Evolutionary conservation across 2,888 invertebrate genomes (phyloP), one percentile per base, ranked within the genome.

Genomic region (Catocala fraxini): DNA sequence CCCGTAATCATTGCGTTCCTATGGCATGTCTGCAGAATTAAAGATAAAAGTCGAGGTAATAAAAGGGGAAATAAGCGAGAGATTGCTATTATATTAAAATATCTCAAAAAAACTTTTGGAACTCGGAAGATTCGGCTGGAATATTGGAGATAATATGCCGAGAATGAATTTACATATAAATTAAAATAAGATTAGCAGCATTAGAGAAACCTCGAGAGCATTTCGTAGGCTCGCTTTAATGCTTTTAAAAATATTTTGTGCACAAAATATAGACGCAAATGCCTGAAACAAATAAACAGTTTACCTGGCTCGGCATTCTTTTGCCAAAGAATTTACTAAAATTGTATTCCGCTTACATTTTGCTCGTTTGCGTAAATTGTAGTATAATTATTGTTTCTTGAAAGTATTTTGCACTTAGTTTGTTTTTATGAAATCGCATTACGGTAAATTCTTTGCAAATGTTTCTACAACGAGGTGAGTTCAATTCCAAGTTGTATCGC

Each of bases 401-500:
- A 47, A 55, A 66, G 43, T 47, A 43, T 60, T 55, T 60, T 25
- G 25, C 39, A 35, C 41, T 42, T 10, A 11, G 7, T 13, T 34
- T 12, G 13, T 59, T 48, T 49, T 46, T 41, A 72, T 65, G 61
- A 92, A 43, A 43, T 91, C 57, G 34, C 53, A 53, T 53, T 53
- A 53, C 35, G 33, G 41, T 25, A 59, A 56, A 52, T 62, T 65
- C 51, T 85, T 46, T 43, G 33, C 85, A 6, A 93, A 92, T 13
- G 89, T 92, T 53, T 93, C 86, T 75, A 90, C 89, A 6, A 91
- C 81, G 70, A 92, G 84, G 61, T 88, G 89, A 0, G 92, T 92
- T 6, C 89, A 82, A 15, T 25, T 46, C 1, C 6, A 9, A 15
- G 46, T 46, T 6, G 46, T 15, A 39, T 46, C 46, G 10, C 25